These are phyloP conservation scores for Oncorhynchus gorbuscha DNA, from an alignment of 2,113 vertebrate genomes.

Conservation along the genomic window DNA sequence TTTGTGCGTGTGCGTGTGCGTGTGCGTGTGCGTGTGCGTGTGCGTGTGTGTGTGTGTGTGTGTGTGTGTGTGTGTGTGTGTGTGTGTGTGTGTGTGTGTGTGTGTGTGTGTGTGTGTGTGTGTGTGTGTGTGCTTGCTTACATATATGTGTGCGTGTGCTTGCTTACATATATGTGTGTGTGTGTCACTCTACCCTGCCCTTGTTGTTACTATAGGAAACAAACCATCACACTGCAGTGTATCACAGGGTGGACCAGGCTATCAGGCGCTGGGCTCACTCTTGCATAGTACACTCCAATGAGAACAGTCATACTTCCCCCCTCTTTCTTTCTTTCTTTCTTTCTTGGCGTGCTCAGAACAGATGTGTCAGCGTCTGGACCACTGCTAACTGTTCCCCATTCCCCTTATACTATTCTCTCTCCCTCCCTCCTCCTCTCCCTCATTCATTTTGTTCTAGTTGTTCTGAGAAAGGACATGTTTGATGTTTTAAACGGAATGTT, in stretches of 20 bases:
- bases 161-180: neutral
- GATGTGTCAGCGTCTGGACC: conserved; percentile 50
- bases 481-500: neutral
- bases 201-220: neutral
- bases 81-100: neutral
- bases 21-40: neutral
- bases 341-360: conserved; percentile 49
- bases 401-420: neutral
- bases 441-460: neutral
- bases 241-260: neutral
- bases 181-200: neutral
- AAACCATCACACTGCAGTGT: neutral
- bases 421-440: neutral
- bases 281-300: neutral
- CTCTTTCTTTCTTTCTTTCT: conserved; percentile 8
- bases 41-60: neutral
- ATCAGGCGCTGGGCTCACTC: neutral
- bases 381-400: conserved; percentile 31
- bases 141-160: neutral
- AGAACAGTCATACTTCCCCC: neutral
- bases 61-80: neutral
- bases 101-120: neutral
- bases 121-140: neutral
- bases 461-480: neutral
- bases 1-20: neutral